Percentiles rank a stretch among this genome's conserved stretches.
Conservation (phyloP, 2,113 vertebrate genomes). For the Eubucco bourcierii region DNA sequence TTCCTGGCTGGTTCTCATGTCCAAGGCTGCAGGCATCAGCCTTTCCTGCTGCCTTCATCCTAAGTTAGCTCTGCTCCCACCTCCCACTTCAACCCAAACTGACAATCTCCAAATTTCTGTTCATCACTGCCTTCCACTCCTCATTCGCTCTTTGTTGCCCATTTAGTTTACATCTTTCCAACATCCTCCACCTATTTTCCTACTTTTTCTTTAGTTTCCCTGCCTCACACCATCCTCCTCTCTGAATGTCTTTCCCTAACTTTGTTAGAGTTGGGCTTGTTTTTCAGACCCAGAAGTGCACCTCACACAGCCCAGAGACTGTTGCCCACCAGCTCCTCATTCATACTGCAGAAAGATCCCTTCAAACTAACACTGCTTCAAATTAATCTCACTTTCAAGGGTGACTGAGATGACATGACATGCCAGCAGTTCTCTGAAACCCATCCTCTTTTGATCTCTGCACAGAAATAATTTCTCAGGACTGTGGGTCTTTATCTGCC, state of each 20-base stretch:
- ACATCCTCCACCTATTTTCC: not conserved
- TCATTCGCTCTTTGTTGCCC: not conserved
- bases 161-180: not conserved
- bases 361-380: not conserved
- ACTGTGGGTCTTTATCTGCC: not conserved
- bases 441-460: not conserved
- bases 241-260: not conserved
- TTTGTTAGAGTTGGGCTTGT: not conserved
- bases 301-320: not conserved
- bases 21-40: not conserved
- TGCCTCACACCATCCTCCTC: not conserved
- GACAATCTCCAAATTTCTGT: not conserved
- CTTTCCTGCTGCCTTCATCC: not conserved
- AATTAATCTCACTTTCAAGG: not conserved
- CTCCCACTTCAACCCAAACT: not conserved
- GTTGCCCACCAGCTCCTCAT: rapidly evolving
- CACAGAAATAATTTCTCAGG: not conserved
- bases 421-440: not conserved
- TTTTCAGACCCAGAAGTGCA: not conserved
- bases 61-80: not conserved
- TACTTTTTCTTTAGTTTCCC: not conserved
- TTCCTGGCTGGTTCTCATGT: not conserved
- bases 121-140: not conserved
- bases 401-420: not conserved
- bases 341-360: not conserved